phyloP scores from a whole-genome alignment of 2,797 vertebrate genomes.

The Clarias fuscus region DNA sequence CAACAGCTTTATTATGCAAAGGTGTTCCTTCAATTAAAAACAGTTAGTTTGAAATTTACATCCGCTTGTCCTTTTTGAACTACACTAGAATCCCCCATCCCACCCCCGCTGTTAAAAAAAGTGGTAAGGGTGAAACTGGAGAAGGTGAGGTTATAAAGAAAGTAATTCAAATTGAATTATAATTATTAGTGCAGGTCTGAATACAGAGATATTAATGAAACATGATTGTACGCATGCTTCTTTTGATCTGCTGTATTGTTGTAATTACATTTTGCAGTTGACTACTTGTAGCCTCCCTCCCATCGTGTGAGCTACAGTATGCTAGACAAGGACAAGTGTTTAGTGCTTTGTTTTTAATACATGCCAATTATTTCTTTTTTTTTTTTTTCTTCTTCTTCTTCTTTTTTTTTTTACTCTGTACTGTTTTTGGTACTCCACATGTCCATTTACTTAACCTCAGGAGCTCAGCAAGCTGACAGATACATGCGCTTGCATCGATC shows the following conservation, averaged over 20 bases:
- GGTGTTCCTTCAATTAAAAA: too few relatives aligned
- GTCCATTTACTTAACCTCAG: background rate
- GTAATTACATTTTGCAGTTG: background rate
- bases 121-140: too few relatives aligned
- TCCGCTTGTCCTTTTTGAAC: too few relatives aligned
- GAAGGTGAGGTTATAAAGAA: background rate
- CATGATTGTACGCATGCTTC: background rate
- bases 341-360: conserved; percentile 5
- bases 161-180: conserved; percentile 6
- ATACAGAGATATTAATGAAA: conserved; percentile 40
- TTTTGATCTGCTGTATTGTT: background rate
- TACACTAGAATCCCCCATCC: too few relatives aligned
- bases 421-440: background rate
- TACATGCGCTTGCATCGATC: background rate
- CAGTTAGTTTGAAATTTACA: too few relatives aligned
- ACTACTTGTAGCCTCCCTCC: conserved; percentile 18
- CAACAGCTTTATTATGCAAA: too few relatives aligned
- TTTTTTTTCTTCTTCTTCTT: too few relatives aligned
- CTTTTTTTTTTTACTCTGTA: background rate
- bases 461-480: background rate
- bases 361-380: background rate
- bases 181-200: conserved; percentile 30
- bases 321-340: conserved; percentile 1
- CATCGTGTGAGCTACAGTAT: background rate
- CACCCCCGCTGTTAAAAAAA: too few relatives aligned